Evolutionary conservation across 2,113 vertebrate genomes (phyloP).

Genomic region (Plotosus lineatus): DNA sequence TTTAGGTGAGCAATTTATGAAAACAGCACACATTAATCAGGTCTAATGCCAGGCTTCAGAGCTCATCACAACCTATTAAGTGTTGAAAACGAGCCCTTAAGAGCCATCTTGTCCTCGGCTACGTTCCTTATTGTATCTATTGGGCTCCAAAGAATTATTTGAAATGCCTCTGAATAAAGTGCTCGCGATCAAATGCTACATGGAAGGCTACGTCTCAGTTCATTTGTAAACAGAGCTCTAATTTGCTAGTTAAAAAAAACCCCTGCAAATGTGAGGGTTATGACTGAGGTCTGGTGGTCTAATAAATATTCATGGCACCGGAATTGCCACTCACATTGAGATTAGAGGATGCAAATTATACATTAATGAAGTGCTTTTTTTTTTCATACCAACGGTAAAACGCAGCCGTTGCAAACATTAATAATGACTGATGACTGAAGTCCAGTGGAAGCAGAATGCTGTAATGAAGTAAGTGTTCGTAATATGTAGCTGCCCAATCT

Average conservation of each 20-base stretch:
- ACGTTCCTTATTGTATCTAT: neutral
- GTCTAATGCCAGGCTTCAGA: conserved; percentile 3
- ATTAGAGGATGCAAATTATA: conserved; percentile 63
- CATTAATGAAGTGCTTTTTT: conserved; percentile 38
- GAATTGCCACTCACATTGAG: conserved; percentile 60
- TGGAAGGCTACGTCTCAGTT: conserved; percentile 19
- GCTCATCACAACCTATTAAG: conserved; percentile 44
- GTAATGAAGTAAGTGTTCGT: conserved; percentile 37
- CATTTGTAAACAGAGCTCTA: conserved; percentile 54
- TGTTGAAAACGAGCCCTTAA: conserved; percentile 36
- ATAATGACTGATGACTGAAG: conserved; percentile 43
- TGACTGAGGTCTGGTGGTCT: conserved; percentile 52
- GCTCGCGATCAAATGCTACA: conserved; percentile 42
- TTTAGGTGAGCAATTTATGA: conserved; percentile 7
- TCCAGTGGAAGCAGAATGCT: neutral
- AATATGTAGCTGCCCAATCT: conserved; percentile 28
- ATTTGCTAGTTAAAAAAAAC: conserved; percentile 59
- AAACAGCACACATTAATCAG: conserved; percentile 39
- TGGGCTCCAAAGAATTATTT: conserved; percentile 20
- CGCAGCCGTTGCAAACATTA: conserved; percentile 5
- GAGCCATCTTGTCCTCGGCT: conserved; percentile 13
- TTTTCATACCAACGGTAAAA: conserved; percentile 21
- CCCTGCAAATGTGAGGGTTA: conserved; percentile 58
- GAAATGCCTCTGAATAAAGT: conserved; percentile 49
- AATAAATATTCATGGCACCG: conserved; percentile 69